Conservation (phyloP, 2,888 invertebrate species). For the Napeogenes sylphis region DNA sequence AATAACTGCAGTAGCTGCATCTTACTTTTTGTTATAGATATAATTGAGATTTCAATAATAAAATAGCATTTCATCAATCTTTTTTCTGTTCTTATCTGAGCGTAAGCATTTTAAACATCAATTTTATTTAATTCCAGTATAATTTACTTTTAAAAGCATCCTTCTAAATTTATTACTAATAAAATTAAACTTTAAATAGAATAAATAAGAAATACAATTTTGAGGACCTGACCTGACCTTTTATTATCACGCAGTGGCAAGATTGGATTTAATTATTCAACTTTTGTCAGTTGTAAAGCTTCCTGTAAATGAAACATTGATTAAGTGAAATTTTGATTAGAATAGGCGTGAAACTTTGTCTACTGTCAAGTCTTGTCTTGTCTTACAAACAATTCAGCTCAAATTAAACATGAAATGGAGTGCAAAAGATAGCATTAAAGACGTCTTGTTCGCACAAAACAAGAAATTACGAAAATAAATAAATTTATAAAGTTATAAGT, state of each 20-base stretch:
- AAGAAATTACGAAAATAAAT: too few relatives aligned
- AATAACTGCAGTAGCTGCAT: too few relatives aligned
- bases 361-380: background rate
- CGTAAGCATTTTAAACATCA: too few relatives aligned
- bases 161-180: background rate
- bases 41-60: too few relatives aligned
- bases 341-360: conserved; percentile 1
- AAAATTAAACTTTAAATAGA: background rate
- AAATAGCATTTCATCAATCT: too few relatives aligned
- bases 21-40: too few relatives aligned
- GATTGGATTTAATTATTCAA: conserved; percentile 32
- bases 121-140: too few relatives aligned
- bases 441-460: too few relatives aligned
- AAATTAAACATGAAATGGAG: conserved; percentile 17
- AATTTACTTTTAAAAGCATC: background rate
- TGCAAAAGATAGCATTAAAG: background rate
- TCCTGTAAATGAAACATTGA: conserved; percentile 30
- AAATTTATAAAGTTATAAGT: too few relatives aligned
- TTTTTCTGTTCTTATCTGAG: too few relatives aligned
- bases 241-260: conserved; percentile 23
- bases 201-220: conserved; percentile 2
- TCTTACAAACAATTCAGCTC: conserved; percentile 2
- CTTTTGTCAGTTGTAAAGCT: conserved; percentile 26
- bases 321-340: conserved; percentile 30
- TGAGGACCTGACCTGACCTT: conserved; percentile 7